Evolutionary conservation across 2,888 invertebrate genomes (phyloP).

Genomic region (Podabrus alpinus): DNA sequence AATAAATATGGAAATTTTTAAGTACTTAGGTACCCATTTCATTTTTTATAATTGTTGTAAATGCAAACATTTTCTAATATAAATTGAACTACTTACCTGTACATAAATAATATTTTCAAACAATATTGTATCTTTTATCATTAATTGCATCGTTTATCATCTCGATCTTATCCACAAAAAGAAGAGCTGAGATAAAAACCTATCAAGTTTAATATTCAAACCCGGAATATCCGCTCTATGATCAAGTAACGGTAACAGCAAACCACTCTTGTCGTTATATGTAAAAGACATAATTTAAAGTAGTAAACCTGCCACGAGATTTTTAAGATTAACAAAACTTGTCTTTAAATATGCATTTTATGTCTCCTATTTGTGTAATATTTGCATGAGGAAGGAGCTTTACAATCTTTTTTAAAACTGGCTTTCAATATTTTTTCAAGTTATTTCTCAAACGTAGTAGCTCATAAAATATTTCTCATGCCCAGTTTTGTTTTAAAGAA

Average conservation of each 20-base stretch:
- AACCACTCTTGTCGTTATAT: not conserved
- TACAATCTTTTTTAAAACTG: not conserved
- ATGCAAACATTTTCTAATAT: not conserved
- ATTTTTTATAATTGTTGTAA: not conserved
- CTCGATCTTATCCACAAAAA: not conserved
- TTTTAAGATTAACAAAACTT: not conserved
- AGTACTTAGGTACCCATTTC: not conserved
- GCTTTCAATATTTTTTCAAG: not conserved
- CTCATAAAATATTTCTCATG: conserved; percentile 24
- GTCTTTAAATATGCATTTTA: not conserved
- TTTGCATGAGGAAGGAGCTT: not conserved
- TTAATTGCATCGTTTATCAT: not conserved
- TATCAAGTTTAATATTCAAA: not conserved
- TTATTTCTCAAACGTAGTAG: not conserved
- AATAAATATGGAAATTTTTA: conserved; percentile 22
- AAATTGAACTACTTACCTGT: too few species aligned
- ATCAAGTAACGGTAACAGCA: not conserved
- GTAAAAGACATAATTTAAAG: not conserved
- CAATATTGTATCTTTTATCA: not conserved
- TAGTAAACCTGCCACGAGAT: not conserved
- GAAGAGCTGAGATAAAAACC: not conserved
- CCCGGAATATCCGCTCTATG: not conserved
- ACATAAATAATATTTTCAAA: too few species aligned
- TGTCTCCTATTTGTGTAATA: not conserved
- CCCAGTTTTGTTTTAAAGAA: conserved; percentile 30